Evolutionary conservation across 2,888 invertebrate genomes (phyloP).

Genomic region (Panopea generosa): DNA sequence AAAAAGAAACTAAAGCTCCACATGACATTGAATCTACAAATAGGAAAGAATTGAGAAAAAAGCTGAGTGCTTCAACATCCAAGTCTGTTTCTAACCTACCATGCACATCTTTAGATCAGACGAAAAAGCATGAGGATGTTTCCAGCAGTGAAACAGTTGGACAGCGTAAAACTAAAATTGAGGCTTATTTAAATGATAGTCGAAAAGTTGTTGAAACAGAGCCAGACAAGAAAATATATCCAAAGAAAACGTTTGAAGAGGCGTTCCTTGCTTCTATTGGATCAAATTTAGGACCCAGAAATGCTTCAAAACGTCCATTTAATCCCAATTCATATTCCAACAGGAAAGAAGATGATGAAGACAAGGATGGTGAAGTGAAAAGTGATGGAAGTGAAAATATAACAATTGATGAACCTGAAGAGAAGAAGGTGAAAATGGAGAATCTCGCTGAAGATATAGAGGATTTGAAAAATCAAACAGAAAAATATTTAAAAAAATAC

Average conservation of each 20-base stretch:
- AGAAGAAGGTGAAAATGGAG: constrained; percentile 47
- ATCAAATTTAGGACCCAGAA: constrained; percentile 36
- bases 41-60: constrained; percentile 23
- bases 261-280: constrained; percentile 48
- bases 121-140: not conserved
- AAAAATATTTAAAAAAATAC: constrained; percentile 43
- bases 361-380: not conserved
- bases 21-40: no score
- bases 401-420: constrained; percentile 11
- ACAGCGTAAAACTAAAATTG: constrained; percentile 32
- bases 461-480: constrained; percentile 51
- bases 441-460: constrained; percentile 51
- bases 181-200: constrained; percentile 43
- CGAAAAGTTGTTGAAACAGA: constrained; percentile 24
- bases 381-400: not conserved
- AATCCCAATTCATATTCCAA: constrained; percentile 20
- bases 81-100: no score
- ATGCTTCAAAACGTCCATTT: constrained; percentile 42
- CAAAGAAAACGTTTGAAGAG: constrained; percentile 54
- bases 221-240: constrained; percentile 24
- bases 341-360: constrained; percentile 4
- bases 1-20: no score
- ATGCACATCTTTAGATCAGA: no score
- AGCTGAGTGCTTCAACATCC: not conserved
- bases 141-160: constrained; percentile 2